Evolutionary conservation across 2,113 vertebrate genomes (phyloP).

Genomic region (Leptosomus discolor): DNA sequence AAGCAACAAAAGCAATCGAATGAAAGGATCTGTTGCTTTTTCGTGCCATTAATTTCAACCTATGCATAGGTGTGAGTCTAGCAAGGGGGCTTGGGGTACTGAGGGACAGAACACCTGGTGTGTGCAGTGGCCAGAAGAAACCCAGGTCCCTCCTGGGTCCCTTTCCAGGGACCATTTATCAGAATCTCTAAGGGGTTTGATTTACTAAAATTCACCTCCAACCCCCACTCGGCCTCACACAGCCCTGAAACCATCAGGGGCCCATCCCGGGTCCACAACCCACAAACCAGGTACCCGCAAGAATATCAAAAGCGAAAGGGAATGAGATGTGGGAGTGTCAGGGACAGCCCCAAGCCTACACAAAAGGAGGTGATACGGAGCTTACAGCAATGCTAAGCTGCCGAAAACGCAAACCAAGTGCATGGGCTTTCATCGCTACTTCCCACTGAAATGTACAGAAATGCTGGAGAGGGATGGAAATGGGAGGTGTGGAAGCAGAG

Average conservation of each 20-base stretch:
- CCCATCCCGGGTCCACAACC: too few relatives aligned
- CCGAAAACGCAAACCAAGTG: fast-evolving
- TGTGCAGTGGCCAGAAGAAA: neutral
- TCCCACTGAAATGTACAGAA: neutral
- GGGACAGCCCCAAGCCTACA: neutral
- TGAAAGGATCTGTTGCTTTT: neutral
- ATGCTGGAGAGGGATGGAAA: neutral
- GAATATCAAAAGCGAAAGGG: neutral
- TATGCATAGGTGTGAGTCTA: fast-evolving
- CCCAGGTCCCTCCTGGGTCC: neutral
- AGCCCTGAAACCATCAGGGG: neutral
- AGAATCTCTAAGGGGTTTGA: neutral
- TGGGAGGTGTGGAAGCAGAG: neutral
- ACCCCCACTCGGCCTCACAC: fast-evolving
- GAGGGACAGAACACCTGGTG: neutral
- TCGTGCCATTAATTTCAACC: neutral
- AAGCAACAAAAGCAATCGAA: neutral
- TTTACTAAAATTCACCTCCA: neutral
- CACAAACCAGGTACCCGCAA: neutral
- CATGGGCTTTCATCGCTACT: neutral
- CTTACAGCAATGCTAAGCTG: fast-evolving
- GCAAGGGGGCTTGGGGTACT: fast-evolving
- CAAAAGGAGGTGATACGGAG: fast-evolving
- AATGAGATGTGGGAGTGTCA: neutral
- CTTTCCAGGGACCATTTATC: neutral